phyloP scores from a whole-genome alignment of 1,140 invertebrate genomes.

The Cherax quadricarinatus region DNA sequence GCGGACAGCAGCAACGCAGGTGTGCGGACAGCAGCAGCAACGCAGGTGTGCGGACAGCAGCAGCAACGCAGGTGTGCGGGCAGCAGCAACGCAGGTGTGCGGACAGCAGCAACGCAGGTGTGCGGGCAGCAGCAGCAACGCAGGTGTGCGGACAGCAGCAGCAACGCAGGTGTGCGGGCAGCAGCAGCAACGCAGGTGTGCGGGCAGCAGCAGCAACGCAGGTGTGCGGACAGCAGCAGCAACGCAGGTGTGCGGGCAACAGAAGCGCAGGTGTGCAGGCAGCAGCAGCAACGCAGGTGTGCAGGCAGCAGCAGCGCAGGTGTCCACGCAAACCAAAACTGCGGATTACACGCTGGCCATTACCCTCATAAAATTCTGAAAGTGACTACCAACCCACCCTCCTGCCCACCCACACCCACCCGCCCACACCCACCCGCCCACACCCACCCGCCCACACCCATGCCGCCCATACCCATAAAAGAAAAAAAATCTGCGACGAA shows the following conservation, averaged over 20 bases:
- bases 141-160: neutral
- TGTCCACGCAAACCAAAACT: neutral
- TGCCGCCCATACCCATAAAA: neutral
- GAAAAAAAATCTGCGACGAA: no score
- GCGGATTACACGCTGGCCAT: neutral
- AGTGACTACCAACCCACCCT: neutral
- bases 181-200: neutral
- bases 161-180: neutral
- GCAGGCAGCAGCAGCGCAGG: neutral
- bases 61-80: neutral
- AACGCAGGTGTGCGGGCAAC: neutral
- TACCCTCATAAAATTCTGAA: neutral
- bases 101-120: neutral
- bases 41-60: neutral
- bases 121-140: neutral
- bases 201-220: neutral
- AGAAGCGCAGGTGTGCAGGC: neutral
- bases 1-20: neutral
- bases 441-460: no score
- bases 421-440: no score
- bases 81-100: neutral
- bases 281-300: neutral
- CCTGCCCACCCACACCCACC: no score
- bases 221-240: neutral
- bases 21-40: neutral